These are phyloP conservation scores for Oasisia sp. DNA, from an alignment of 2,888 invertebrate genomes.

Conservation along the genomic window DNA sequence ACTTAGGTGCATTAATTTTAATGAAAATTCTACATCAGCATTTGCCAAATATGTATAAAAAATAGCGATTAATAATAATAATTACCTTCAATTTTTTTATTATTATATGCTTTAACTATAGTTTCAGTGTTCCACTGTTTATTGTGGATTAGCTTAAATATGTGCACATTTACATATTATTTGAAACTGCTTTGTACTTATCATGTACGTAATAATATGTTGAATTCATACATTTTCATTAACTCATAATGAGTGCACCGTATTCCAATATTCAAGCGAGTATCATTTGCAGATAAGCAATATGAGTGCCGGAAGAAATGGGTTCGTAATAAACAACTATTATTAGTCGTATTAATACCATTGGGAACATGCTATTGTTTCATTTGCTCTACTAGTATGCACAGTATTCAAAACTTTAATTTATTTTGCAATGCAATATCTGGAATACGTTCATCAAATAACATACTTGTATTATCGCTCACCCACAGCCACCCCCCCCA, in stretches of 20 bases:
- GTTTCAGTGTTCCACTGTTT: too few species aligned
- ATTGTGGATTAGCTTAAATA: too few species aligned
- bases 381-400: neutral
- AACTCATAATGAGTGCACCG: neutral
- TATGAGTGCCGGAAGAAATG: neutral
- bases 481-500: neutral
- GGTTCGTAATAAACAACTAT: neutral
- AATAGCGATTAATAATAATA: too few species aligned
- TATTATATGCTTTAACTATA: too few species aligned
- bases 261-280: neutral
- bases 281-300: slow-evolving; percentile 1
- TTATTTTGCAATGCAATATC: neutral
- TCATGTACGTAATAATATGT: too few species aligned
- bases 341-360: neutral
- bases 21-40: too few species aligned
- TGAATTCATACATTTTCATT: too few species aligned
- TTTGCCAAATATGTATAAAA: too few species aligned
- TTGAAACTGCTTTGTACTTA: too few species aligned
- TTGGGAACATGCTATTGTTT: neutral
- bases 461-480: neutral
- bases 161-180: too few species aligned
- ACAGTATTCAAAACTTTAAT: neutral
- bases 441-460: neutral
- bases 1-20: too few species aligned
- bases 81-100: too few species aligned